Conservation (phyloP, 2,797 vertebrate species). For the Gallinago stenura region DNA sequence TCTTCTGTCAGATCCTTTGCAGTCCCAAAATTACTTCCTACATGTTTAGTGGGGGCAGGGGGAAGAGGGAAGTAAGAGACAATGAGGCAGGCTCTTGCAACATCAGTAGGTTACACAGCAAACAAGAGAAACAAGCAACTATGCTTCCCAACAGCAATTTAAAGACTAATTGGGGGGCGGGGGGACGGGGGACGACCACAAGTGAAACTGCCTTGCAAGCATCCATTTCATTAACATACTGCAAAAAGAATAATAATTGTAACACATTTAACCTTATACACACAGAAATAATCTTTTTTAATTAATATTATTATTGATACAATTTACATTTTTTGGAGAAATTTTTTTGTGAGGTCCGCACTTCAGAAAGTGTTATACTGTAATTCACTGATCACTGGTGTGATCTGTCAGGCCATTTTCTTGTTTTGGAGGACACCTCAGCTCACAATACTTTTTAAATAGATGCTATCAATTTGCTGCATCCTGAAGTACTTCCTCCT, state of each 20-base stretch:
- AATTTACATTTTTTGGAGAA: not conserved
- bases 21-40: constrained; percentile 88
- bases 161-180: not conserved
- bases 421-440: not conserved
- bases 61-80: constrained; percentile 1
- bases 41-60: not conserved
- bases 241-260: not conserved
- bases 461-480: not conserved
- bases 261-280: not conserved
- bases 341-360: not conserved
- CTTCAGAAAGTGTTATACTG: not conserved
- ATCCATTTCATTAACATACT: not conserved
- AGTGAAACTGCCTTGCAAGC: not conserved
- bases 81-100: constrained; percentile 4
- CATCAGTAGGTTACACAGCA: not conserved
- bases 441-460: not conserved
- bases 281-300: not conserved
- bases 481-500: not conserved
- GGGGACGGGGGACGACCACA: too few relatives aligned
- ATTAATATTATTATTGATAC: not conserved
- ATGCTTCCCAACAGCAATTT: not conserved
- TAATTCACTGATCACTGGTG: not conserved
- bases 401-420: not conserved
- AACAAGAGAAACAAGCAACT: not conserved
- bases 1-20: constrained; percentile 89